phyloP scores from a whole-genome alignment of 1,140 invertebrate genomes.

The Teleopsis dalmanni region DNA sequence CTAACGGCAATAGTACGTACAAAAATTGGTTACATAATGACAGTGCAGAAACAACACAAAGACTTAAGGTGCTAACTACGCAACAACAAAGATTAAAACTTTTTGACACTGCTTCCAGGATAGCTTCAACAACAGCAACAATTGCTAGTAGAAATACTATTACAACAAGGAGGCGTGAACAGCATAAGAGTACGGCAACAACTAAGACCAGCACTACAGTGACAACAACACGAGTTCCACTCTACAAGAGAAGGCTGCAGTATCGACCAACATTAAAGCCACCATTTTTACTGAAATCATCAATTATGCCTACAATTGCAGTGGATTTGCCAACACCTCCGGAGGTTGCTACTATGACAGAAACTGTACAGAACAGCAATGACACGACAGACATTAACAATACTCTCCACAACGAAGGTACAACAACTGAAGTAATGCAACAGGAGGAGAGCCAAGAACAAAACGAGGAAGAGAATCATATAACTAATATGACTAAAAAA shows the following conservation, averaged over 20 bases:
- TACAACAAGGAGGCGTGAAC: conserved; percentile 8
- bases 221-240: conserved; percentile 33
- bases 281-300: conserved; percentile 20
- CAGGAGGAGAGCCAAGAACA: background rate
- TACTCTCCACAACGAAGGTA: background rate
- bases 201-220: conserved; percentile 11
- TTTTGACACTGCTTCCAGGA: conserved; percentile 34
- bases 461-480: too few relatives aligned
- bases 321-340: background rate
- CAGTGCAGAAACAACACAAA: background rate
- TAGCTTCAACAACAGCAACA: conserved; percentile 12
- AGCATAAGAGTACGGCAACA: conserved; percentile 7
- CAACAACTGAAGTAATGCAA: background rate
- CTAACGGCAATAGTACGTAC: background rate
- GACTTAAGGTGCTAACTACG: conserved; percentile 19
- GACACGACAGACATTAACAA: conserved; percentile 3
- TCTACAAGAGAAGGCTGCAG: conserved; percentile 34
- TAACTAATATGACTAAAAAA: too few relatives aligned
- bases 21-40: too few relatives aligned
- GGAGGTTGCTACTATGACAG: background rate
- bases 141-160: conserved; percentile 3
- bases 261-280: conserved; percentile 31
- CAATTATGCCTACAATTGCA: background rate
- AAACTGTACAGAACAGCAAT: background rate
- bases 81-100: conserved; percentile 31